Percentiles rank a stretch among this genome's conserved stretches.
These are phyloP conservation scores for Mirza zaza DNA, from an alignment of 2,113 vertebrate genomes.

Conservation along the genomic window DNA sequence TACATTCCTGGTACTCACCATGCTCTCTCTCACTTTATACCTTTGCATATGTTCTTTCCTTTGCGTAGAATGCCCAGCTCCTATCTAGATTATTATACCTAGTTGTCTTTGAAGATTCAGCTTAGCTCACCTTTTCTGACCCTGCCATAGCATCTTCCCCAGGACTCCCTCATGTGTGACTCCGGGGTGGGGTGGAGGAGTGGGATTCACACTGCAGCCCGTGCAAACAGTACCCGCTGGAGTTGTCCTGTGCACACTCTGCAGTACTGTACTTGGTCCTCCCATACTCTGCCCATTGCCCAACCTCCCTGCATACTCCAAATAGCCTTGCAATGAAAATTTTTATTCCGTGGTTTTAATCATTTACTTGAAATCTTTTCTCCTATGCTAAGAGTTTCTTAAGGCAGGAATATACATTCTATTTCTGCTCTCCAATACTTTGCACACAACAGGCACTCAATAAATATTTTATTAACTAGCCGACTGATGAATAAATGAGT, in stretches of 20 bases:
- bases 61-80: background rate
- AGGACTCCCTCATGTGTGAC: background rate
- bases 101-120: background rate
- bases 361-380: background rate
- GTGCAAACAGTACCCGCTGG: background rate
- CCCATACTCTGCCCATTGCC: background rate
- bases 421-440: background rate
- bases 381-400: background rate
- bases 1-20: too few species aligned
- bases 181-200: fast-evolving
- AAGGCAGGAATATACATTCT: background rate
- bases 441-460: background rate
- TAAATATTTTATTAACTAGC: background rate
- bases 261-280: background rate
- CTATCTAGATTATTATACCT: background rate
- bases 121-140: background rate
- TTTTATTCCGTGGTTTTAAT: background rate
- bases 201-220: too few species aligned
- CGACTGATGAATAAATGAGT: background rate
- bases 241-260: too few species aligned
- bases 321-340: background rate
- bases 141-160: background rate
- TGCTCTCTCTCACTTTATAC: background rate
- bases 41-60: background rate
- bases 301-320: background rate